These are phyloP conservation scores for Cyanoramphus novaezelandiae DNA, from an alignment of 2,113 vertebrate genomes.

Conservation along the genomic window DNA sequence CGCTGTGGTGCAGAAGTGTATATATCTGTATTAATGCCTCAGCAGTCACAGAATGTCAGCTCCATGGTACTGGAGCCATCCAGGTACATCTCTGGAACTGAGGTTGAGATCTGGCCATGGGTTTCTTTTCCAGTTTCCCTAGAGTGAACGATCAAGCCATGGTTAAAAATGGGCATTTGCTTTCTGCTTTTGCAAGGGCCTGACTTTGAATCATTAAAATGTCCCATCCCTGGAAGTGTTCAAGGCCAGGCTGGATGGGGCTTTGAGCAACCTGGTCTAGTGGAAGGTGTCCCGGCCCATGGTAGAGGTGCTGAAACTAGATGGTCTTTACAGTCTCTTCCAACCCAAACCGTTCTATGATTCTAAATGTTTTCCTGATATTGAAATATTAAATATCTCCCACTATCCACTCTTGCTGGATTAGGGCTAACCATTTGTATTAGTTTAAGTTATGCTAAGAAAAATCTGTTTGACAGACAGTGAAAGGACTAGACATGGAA, in stretches of 20 bases:
- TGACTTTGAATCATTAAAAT: neutral
- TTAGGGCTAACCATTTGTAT: neutral
- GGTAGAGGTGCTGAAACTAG: neutral
- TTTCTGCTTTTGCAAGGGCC: neutral
- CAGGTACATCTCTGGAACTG: neutral
- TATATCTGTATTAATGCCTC: neutral
- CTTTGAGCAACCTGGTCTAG: neutral
- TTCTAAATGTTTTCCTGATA: neutral
- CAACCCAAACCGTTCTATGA: neutral
- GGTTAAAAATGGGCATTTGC: neutral
- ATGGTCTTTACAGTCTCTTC: neutral
- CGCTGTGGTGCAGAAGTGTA: neutral
- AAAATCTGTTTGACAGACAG: neutral
- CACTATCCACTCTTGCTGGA: neutral
- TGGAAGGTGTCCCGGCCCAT: neutral
- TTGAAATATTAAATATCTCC: neutral
- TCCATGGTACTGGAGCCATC: neutral
- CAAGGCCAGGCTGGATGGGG: neutral
- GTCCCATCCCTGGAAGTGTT: neutral
- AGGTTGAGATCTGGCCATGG: neutral
- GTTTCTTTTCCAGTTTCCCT: neutral
- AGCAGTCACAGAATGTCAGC: neutral
- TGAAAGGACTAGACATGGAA: neutral
- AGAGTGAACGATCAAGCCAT: neutral
- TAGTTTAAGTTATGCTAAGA: neutral